These are phyloP conservation scores for Macropus fuliginosus DNA, from an alignment of 2,797 vertebrate genomes.

Conservation along the genomic window DNA sequence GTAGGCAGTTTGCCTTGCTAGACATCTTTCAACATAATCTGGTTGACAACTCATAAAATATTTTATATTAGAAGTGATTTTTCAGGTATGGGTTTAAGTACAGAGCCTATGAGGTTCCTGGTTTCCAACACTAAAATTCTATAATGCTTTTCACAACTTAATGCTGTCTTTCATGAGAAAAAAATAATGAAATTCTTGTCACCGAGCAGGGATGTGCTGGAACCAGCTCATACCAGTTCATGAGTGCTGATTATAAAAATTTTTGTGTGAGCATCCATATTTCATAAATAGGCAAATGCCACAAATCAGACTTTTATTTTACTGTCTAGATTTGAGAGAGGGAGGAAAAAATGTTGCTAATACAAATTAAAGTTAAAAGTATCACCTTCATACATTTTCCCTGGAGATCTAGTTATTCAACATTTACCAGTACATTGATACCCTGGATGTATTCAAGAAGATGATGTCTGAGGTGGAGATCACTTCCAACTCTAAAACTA, in stretches of 20 bases:
- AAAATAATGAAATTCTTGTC: background rate
- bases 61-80: background rate
- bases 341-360: background rate
- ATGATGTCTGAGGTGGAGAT: background rate
- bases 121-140: background rate
- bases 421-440: no score
- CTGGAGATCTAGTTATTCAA: background rate
- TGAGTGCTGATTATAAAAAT: background rate
- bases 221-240: background rate
- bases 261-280: background rate
- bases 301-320: background rate
- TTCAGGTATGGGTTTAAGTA: background rate
- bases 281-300: background rate
- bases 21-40: background rate
- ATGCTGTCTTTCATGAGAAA: background rate
- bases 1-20: background rate
- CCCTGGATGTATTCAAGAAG: background rate
- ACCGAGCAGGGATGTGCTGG: background rate
- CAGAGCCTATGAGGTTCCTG: background rate
- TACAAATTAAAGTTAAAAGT: background rate
- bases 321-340: background rate
- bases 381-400: background rate
- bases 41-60: background rate
- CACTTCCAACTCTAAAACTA: background rate
- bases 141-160: background rate